Conservation (phyloP, 2,797 vertebrate genomes). For the Melanotaenia nigrans region DNA sequence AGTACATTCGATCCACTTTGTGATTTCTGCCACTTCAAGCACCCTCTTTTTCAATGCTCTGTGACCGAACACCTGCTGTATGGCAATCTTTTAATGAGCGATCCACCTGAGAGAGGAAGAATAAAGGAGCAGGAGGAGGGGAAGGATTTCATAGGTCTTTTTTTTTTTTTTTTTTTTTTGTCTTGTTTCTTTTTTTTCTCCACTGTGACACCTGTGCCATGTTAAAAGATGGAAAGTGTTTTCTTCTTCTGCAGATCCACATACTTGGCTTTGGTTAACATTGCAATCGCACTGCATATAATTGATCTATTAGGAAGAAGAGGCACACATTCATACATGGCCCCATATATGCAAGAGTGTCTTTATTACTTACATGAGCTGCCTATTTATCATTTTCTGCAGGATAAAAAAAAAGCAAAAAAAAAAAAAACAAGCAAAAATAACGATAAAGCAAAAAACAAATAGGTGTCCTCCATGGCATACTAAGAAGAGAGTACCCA, state of each 20-base stretch:
- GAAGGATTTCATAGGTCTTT: slow-evolving; percentile 56
- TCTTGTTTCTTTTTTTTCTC: slow-evolving; percentile 21
- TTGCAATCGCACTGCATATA: slow-evolving; percentile 36
- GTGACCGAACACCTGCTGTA: slow-evolving; percentile 81
- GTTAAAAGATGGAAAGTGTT: slow-evolving; percentile 67
- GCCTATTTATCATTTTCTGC: slow-evolving; percentile 55
- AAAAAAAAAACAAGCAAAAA: slow-evolving; percentile 18
- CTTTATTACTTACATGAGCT: slow-evolving; percentile 26
- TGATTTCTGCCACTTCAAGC: slow-evolving; percentile 83
- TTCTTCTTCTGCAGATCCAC: slow-evolving; percentile 37
- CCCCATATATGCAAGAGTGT: slow-evolving; percentile 19
- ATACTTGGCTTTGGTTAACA: slow-evolving; percentile 72
- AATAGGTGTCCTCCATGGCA: slow-evolving; percentile 59
- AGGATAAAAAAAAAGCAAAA: slow-evolving; percentile 15
- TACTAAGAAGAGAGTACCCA: slow-evolving; percentile 52
- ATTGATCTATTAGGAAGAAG: slow-evolving; percentile 45
- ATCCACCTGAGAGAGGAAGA: slow-evolving; percentile 69
- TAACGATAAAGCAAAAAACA: slow-evolving; percentile 4
- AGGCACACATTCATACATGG: slow-evolving; percentile 37
- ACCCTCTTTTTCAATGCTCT: slow-evolving; percentile 71
- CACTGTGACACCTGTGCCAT: slow-evolving; percentile 58
- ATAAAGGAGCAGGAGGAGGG: slow-evolving; percentile 38
- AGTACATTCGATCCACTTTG: slow-evolving; percentile 63
- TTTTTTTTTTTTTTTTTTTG: slow-evolving; percentile 40
- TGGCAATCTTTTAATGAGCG: slow-evolving; percentile 72